phyloP scores from a whole-genome alignment of 2,797 vertebrate species.

The Thunnus albacares region DNA sequence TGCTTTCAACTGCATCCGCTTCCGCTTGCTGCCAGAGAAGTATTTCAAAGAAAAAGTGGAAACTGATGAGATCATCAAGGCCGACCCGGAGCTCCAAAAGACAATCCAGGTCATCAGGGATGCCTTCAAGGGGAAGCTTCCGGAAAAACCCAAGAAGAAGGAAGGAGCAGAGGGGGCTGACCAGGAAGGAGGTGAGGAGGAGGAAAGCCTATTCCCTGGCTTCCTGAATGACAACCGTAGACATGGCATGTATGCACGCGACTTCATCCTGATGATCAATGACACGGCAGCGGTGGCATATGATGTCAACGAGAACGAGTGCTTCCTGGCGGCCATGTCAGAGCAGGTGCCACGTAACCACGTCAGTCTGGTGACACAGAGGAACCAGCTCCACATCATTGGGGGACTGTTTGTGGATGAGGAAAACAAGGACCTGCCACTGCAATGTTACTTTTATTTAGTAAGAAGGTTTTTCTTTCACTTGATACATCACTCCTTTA shows the following conservation, averaged over 20 bases:
- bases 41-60: constrained; percentile 96
- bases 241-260: constrained; percentile 94
- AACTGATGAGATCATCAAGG: constrained; percentile 92
- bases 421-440: constrained; percentile 93
- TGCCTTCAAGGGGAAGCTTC: constrained; percentile 95
- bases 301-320: constrained; percentile 96
- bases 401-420: constrained; percentile 98
- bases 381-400: constrained; percentile 92
- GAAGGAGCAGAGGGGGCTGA: constrained; percentile 84
- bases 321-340: constrained; percentile 93
- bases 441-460: constrained; percentile 97
- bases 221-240: constrained; percentile 95
- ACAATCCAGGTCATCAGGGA: constrained; percentile 93
- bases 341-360: constrained; percentile 99
- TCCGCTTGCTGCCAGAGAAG: constrained; percentile 95
- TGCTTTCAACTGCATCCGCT: constrained; percentile 96
- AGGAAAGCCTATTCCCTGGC: constrained; percentile 91
- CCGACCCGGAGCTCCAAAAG: constrained; percentile 93
- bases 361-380: constrained; percentile 91
- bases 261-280: constrained; percentile 95
- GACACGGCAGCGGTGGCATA: constrained; percentile 97
- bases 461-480: constrained; percentile 75
- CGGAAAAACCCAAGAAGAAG: constrained; percentile 86
- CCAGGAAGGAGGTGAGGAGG: constrained; percentile 81
- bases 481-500: background rate